Evolutionary conservation across 1,140 invertebrate species (phyloP).

Genomic region (Bombus waltoni): DNA sequence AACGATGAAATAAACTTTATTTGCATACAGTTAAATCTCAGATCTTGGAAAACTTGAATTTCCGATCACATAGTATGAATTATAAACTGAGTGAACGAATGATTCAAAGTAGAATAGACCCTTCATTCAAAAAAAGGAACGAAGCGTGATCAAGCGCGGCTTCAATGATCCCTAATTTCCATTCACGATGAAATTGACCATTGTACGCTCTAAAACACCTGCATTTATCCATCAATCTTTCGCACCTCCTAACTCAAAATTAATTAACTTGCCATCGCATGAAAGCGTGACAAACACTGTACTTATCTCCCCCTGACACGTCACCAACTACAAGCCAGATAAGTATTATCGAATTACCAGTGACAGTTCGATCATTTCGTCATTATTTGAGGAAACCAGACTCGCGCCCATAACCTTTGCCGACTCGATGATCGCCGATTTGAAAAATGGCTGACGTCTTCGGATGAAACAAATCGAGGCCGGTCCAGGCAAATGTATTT

Average conservation of each 20-base stretch:
- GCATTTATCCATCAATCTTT: not conserved
- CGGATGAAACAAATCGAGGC: constrained; percentile 16
- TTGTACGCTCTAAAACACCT: not conserved
- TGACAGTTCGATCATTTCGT: not conserved
- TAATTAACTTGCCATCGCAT: not conserved
- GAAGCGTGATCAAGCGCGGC: not conserved
- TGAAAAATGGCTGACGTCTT: not conserved
- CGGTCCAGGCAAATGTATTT: not conserved
- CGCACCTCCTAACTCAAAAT: not conserved
- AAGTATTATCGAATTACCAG: not conserved
- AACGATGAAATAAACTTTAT: not conserved
- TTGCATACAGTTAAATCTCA: not conserved
- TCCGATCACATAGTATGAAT: not conserved
- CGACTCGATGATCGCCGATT: not conserved
- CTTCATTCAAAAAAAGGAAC: not conserved
- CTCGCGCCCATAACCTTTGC: not conserved
- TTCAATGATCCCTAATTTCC: not conserved
- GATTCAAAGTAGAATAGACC: not conserved
- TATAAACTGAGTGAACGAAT: no score
- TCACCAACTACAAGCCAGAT: not conserved
- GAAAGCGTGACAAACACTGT: constrained; percentile 1
- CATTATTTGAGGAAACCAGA: no score
- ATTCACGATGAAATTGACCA: not conserved
- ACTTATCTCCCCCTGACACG: not conserved
- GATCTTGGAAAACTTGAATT: not conserved